Evolutionary conservation across 2,888 invertebrate genomes (phyloP).

Genomic region (Carterocephalus palaemon): DNA sequence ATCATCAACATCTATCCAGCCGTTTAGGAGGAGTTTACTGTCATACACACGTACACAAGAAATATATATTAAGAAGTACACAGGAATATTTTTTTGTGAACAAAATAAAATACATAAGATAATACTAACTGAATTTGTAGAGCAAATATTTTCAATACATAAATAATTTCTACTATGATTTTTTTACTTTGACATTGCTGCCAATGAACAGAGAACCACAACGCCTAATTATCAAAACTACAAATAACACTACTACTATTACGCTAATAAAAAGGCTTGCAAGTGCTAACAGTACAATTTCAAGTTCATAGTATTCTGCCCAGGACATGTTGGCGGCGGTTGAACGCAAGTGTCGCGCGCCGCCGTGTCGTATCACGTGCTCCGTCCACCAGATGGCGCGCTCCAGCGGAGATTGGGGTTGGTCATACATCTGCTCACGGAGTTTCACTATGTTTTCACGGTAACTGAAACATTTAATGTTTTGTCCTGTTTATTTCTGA

Average conservation of each 20-base stretch:
- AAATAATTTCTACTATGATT: background rate
- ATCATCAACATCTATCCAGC: no score
- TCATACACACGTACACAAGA: no score
- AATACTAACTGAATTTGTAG: no score
- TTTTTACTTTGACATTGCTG: background rate
- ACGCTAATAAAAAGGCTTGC: background rate
- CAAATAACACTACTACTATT: background rate
- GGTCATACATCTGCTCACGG: slow-evolving; percentile 29
- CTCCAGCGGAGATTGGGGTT: slow-evolving; percentile 30
- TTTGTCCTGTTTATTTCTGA: no score
- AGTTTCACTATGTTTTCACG: slow-evolving; percentile 28
- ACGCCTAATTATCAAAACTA: background rate
- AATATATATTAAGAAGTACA: no score
- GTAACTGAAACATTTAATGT: slow-evolving; percentile 29
- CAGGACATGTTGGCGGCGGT: slow-evolving; percentile 29
- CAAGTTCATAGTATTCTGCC: slow-evolving; percentile 28
- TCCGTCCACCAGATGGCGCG: slow-evolving; percentile 38
- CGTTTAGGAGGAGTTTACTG: no score
- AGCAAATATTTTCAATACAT: slow-evolving; percentile 5
- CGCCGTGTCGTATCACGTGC: slow-evolving; percentile 32
- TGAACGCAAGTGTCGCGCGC: slow-evolving; percentile 31
- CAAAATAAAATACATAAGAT: no score
- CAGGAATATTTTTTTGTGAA: no score
- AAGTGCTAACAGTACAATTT: slow-evolving; percentile 12
- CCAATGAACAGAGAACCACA: no score